Base-by-base conservation (phyloP, 2,113 vertebrate species). In the Gobius niger region DNA sequence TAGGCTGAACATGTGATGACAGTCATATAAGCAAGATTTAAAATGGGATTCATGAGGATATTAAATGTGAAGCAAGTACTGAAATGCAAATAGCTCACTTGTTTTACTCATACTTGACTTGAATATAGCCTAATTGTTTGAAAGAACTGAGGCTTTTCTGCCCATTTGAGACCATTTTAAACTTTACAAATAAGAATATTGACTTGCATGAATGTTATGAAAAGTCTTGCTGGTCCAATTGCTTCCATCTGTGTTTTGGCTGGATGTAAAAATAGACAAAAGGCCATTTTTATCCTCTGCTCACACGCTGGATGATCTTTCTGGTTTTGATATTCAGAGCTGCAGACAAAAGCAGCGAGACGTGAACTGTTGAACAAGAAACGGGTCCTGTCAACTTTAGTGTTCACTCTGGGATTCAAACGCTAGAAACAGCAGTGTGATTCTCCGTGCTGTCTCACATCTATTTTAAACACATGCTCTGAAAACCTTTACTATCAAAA, bases 201-300 rank as follows among this genome's bases (percentile, higher is more conserved):
- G 19, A 41, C 42, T n/a, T 40, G 13, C 24, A 57, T 13, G 40
- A 34, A 8, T 3, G 42, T 15, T 44, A 60, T 42, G 24, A 34
- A 60, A 60, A 60, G 60, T 65, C 50, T 40, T 65, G 24, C 63
- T 44, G 79, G 67, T 71, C 74, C 65, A 67, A 67, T 73, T 61
- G 67, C 64, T 78, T 85, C 78, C 82, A 80, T 75, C 65, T 56
- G 1, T 75, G 72, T 77, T 83, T 81, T 66, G 68, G 52, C 63
- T 84, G 51, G 44, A 60, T 75, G 59, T 83, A 82, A 82, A 90
- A 88, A 86, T 86, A 90, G 70, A 76, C 59, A 62, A 76, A n/a
- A 53, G 59, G 64, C 57, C n/a, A 0, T 80, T 56, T 80, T 24
- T 61, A 66, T 80, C 63, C 67, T 64, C 12, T 47, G 76, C 72